phyloP scores from a whole-genome alignment of 2,113 vertebrate genomes.

The Nanger granti region DNA sequence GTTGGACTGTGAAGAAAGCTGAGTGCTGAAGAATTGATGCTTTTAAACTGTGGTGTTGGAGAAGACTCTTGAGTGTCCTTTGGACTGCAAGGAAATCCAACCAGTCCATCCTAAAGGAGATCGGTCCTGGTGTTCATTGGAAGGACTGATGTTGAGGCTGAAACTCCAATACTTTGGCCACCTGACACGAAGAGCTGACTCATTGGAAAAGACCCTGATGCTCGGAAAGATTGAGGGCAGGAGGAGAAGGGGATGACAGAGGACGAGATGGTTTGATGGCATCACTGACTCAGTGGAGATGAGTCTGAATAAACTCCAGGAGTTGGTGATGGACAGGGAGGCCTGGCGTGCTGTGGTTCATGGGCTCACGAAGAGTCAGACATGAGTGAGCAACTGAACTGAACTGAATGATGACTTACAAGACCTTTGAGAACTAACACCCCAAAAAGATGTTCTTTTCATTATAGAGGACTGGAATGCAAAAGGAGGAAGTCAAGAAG shows the following conservation, averaged over 20 bases:
- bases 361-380: not conserved
- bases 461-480: no score
- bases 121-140: not conserved
- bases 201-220: not conserved
- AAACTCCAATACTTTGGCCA: not conserved
- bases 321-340: not conserved
- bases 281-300: not conserved
- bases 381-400: not conserved
- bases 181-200: not conserved
- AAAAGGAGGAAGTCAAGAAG: no score
- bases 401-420: not conserved
- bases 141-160: not conserved
- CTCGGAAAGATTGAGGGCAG: not conserved
- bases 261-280: not conserved
- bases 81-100: not conserved
- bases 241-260: not conserved
- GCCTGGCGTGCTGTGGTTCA: rapidly evolving
- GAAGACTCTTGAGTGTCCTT: not conserved
- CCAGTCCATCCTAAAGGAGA: not conserved
- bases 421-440: no score
- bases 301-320: not conserved
- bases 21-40: not conserved
- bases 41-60: not conserved
- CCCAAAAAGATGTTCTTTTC: no score
- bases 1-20: not conserved